Evolutionary conservation across 1,140 invertebrate genomes (phyloP).

Genomic region (Drosophila malerkotliana): DNA sequence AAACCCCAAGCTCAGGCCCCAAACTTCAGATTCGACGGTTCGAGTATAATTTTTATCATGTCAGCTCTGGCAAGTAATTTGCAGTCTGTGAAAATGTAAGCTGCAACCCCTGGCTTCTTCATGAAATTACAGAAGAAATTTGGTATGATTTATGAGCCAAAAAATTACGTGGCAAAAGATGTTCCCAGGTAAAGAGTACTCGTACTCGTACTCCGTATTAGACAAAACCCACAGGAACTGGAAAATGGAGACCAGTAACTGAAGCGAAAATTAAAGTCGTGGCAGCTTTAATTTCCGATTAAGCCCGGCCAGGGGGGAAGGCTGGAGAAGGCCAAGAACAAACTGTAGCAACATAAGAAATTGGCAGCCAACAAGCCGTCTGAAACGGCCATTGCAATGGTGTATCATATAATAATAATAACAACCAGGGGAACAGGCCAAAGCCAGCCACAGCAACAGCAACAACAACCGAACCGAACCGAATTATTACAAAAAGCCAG

Average conservation of each 20-base stretch:
- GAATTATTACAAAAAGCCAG: slow-evolving; percentile 77
- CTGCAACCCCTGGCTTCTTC: background rate
- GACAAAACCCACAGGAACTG: slow-evolving; percentile 23
- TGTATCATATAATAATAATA: slow-evolving; percentile 82
- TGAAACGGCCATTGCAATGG: slow-evolving; percentile 74
- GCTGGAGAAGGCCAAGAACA: slow-evolving; percentile 52
- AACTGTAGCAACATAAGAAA: slow-evolving; percentile 74
- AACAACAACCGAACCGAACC: slow-evolving; percentile 34
- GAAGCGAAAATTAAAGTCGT: slow-evolving; percentile 80
- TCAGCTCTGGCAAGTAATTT: slow-evolving; percentile 54
- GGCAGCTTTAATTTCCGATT: slow-evolving; percentile 82
- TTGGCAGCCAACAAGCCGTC: slow-evolving; percentile 71
- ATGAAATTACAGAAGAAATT: slow-evolving; percentile 74
- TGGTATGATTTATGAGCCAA: slow-evolving; percentile 72
- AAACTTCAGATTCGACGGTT: background rate
- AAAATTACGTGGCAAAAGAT: slow-evolving; percentile 73
- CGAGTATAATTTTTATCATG: slow-evolving; percentile 5
- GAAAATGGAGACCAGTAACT: slow-evolving; percentile 44
- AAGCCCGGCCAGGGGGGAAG: slow-evolving; percentile 47
- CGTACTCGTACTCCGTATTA: slow-evolving; percentile 19
- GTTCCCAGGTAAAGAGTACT: slow-evolving; percentile 63
- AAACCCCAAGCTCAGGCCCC: slow-evolving; percentile 9
- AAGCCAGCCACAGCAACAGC: slow-evolving; percentile 11
- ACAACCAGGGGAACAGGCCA: slow-evolving; percentile 35
- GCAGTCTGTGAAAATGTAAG: slow-evolving; percentile 56